Evolutionary conservation across 2,113 vertebrate genomes (phyloP).

Genomic region (Chiloscyllium plagiosum): DNA sequence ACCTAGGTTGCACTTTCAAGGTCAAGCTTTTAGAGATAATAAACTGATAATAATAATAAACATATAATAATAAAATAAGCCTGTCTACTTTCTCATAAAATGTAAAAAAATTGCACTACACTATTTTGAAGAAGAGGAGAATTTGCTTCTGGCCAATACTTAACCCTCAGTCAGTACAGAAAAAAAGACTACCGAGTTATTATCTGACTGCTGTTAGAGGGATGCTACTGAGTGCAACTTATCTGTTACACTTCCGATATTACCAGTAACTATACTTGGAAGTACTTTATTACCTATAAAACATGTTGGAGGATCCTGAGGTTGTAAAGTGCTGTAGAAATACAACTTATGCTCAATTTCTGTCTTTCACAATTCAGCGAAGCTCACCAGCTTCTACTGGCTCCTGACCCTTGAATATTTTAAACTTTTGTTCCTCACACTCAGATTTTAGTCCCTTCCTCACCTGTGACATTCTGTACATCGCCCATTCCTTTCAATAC

Average conservation of each 20-base stretch:
- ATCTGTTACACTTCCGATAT: background rate
- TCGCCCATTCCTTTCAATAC: background rate
- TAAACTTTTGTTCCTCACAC: background rate
- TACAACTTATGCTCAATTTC: background rate
- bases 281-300: background rate
- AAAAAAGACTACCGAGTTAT: background rate
- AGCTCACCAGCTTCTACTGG: too few relatives aligned
- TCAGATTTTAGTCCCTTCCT: background rate
- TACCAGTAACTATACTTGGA: background rate
- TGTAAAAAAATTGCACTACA: too few relatives aligned
- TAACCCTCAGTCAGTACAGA: background rate
- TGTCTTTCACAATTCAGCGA: background rate
- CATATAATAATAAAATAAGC: too few relatives aligned
- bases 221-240: background rate
- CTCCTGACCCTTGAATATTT: background rate
- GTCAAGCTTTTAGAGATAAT: background rate
- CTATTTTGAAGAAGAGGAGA: background rate
- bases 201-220: background rate
- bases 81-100: too few relatives aligned
- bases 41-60: too few relatives aligned
- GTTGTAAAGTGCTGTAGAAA: background rate
- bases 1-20: background rate
- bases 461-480: background rate
- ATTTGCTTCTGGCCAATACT: background rate
- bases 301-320: background rate